Base-by-base conservation (phyloP, 1,140 invertebrate genomes). In the Drosophila ananassae region DNA sequence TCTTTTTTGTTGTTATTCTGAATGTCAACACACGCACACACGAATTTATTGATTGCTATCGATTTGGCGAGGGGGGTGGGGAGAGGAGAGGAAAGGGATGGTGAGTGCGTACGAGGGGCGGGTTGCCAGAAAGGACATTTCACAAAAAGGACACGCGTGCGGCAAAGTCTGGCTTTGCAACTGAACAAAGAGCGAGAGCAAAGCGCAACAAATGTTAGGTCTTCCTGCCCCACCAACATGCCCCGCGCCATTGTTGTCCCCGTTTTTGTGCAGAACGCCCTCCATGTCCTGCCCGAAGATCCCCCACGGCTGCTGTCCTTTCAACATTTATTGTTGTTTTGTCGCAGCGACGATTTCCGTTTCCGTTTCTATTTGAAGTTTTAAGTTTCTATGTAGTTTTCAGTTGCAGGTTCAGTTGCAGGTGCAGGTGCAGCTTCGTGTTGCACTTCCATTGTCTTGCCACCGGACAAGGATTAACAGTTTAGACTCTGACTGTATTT, bases 1-100 rank as follows among this genome's bases (percentile, higher is more conserved):
- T 73, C 55, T 61, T 24, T 37, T 12, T 10, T 32, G 7, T 2
- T 8, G 8, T 32, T 8, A 2, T 8, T 8, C 2, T 7, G 32
- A 67, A 48, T 72, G 55, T 73, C 8, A 12, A 3, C 32, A 32
- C 32, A 32, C 32, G 32, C 10, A 37, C 34, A 37, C 34, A 37
- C 10, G 53, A 58, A 67, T 73, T 64, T 85, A 85, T 85, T 87
- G 81, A 85, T 85, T 87, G 82, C 72, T 85, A 85, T 85, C 74
- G 81, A 85, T 85, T 85, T 44, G 71, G 68, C 32, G 6, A 3
- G 21, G 5, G 41, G 10, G n/a, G 13, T 0, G 51, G 51, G 10
- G 51, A 6, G 3, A n/a, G 5, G 41, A 10, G n/a, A 8, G 1
- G 5, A 25, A 4, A 17, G 51, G 10, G 51, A 10, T 9, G 30